Conservation (phyloP, 1,140 invertebrate genomes). For the Melanaphis sacchari region DNA sequence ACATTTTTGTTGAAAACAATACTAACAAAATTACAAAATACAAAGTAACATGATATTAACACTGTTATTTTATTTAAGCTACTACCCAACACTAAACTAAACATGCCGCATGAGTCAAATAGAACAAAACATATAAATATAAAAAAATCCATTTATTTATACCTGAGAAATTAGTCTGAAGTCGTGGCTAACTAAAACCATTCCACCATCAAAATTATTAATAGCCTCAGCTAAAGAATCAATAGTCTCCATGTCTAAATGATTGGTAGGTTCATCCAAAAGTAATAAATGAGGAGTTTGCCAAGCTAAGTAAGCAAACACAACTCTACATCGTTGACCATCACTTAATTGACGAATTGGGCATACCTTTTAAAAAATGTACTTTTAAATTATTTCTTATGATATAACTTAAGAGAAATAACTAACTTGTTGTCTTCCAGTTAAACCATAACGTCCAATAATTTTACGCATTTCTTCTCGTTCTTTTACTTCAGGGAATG, state of each 20-base stretch:
- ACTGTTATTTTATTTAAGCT: not conserved
- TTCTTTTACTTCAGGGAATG: conserved; percentile 97
- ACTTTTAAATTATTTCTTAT: not conserved
- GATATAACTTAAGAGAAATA: not conserved
- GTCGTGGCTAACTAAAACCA: conserved; percentile 97
- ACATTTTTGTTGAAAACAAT: not conserved
- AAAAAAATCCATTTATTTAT: conserved; percentile 59
- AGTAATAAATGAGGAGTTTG: conserved; percentile 92
- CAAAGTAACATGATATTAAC: not conserved
- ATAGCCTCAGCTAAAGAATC: conserved; percentile 97
- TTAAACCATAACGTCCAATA: conserved; percentile 95
- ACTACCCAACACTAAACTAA: not conserved
- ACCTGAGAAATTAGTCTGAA: conserved; percentile 98
- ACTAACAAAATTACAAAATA: not conserved
- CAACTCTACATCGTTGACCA: conserved; percentile 97
- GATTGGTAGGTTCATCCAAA: conserved; percentile 98
- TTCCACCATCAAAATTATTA: conserved; percentile 96
- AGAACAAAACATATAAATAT: not conserved
- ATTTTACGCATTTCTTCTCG: conserved; percentile 99
- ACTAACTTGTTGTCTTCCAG: conserved; percentile 91
- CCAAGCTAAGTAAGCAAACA: conserved; percentile 97
- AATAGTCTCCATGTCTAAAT: conserved; percentile 99
- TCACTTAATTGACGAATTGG: conserved; percentile 97
- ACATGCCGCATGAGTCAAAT: not conserved
- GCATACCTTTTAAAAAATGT: conserved; percentile 74